Evolutionary conservation across 2,888 invertebrate genomes (phyloP).

Genomic region (Tricholauxania praeusta): DNA sequence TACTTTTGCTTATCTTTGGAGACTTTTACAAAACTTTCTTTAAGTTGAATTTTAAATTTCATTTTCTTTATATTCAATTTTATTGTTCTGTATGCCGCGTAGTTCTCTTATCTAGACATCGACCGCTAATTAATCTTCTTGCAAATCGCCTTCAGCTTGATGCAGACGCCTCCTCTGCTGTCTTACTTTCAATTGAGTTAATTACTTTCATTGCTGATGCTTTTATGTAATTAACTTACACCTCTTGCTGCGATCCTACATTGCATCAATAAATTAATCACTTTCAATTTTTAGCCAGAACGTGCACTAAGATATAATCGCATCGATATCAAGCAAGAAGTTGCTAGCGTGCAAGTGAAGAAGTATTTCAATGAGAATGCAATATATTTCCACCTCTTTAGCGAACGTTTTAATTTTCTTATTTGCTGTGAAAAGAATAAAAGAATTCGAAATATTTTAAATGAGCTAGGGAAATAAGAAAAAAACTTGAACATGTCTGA

Average conservation of each 20-base stretch:
- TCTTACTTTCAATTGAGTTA: conserved; percentile 21
- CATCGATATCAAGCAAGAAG: not conserved
- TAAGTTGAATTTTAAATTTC: not conserved
- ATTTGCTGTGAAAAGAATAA: not conserved
- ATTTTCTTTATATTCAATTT: conserved; percentile 2
- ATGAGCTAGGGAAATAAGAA: too few relatives aligned
- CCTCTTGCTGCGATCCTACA: conserved; percentile 13
- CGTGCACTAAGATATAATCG: not conserved
- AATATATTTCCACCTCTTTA: conserved; percentile 19
- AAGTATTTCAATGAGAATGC: conserved; percentile 22
- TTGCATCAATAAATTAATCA: conserved; percentile 34
- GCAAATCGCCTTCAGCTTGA: not conserved
- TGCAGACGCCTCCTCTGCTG: not conserved
- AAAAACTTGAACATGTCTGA: too few relatives aligned
- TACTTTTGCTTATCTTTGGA: conserved; percentile 41
- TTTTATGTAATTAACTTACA: conserved; percentile 15
- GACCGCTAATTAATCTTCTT: not conserved
- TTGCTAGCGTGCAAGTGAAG: conserved; percentile 12
- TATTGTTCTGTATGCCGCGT: not conserved
- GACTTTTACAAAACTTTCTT: not conserved
- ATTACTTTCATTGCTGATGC: conserved; percentile 20
- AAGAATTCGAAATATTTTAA: too few relatives aligned
- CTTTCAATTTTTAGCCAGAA: conserved; percentile 19
- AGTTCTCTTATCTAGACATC: not conserved
- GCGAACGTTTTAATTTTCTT: conserved; percentile 2